These are phyloP conservation scores for Diploptera punctata DNA, from an alignment of 2,888 invertebrate genomes.

Conservation along the genomic window DNA sequence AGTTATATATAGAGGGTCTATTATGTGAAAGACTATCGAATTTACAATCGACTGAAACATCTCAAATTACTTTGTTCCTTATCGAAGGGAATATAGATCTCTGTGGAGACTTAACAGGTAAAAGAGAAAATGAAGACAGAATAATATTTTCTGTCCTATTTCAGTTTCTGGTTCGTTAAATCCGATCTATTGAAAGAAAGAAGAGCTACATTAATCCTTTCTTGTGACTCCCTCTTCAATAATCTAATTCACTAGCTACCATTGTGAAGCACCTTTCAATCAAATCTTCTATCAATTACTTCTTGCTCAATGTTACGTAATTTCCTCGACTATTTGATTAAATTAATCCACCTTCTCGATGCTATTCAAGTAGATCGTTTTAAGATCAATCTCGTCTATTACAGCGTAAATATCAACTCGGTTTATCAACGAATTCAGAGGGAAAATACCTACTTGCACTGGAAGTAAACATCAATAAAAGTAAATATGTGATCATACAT, in stretches of 20 bases:
- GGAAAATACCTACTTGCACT: too few relatives aligned
- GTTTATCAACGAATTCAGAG: too few relatives aligned
- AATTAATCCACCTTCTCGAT: too few relatives aligned
- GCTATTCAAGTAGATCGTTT: too few relatives aligned
- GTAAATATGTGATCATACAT: too few relatives aligned
- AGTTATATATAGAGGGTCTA: background rate
- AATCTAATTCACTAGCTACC: background rate
- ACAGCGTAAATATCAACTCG: too few relatives aligned
- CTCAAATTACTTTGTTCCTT: background rate
- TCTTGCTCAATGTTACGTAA: too few relatives aligned
- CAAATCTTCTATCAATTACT: background rate
- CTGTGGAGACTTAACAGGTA: background rate
- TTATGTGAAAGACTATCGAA: background rate
- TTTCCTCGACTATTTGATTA: too few relatives aligned
- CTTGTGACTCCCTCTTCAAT: background rate
- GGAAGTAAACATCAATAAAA: too few relatives aligned
- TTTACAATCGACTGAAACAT: background rate
- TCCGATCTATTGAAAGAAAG: conserved; percentile 29
- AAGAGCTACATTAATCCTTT: background rate
- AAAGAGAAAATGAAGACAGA: background rate
- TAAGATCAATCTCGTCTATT: too few relatives aligned
- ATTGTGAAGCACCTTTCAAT: background rate
- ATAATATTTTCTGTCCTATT: background rate
- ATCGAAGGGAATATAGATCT: background rate
- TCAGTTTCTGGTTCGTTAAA: conserved; percentile 39